Percentiles rank a stretch among this genome's conserved stretches.
phyloP scores from a whole-genome alignment of 2,888 invertebrate genomes.

The Dicroscelio sp. region DNA sequence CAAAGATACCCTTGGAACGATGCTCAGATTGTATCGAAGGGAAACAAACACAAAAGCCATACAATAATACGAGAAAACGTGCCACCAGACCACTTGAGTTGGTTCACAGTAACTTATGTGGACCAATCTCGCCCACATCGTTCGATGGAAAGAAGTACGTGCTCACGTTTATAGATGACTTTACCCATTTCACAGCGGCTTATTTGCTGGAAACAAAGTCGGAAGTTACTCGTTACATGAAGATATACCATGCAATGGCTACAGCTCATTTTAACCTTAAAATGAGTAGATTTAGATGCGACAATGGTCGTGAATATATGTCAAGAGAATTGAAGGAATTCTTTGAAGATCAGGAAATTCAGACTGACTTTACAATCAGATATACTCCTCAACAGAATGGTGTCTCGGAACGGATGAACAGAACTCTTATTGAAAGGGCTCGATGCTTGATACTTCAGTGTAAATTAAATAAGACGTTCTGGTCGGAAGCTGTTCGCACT shows the following conservation, averaged over 20 bases:
- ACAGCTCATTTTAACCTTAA: constrained; percentile 45
- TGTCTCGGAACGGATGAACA: constrained; percentile 84
- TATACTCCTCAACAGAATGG: constrained; percentile 87
- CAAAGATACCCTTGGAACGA: not conserved
- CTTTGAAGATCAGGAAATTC: constrained; percentile 83
- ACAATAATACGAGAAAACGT: not conserved
- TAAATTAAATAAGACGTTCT: constrained; percentile 88
- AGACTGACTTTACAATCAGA: constrained; percentile 83
- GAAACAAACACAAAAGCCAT: not conserved
- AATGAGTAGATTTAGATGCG: constrained; percentile 81
- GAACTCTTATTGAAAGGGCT: constrained; percentile 89
- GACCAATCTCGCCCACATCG: constrained; percentile 23
- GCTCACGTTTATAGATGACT: constrained; percentile 44
- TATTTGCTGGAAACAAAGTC: constrained; percentile 18
- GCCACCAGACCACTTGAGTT: not conserved
- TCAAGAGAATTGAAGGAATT: constrained; percentile 81
- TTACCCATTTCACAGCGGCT: constrained; percentile 36
- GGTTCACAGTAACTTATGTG: not conserved
- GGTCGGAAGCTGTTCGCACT: constrained; percentile 87
- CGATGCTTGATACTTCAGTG: constrained; percentile 88
- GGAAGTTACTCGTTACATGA: not conserved
- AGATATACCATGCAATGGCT: constrained; percentile 37
- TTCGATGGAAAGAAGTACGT: constrained; percentile 36
- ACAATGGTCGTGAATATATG: constrained; percentile 85
- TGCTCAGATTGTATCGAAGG: not conserved